Base-by-base conservation (phyloP, 2,797 vertebrate species). In the Diplodus puntazzo region DNA sequence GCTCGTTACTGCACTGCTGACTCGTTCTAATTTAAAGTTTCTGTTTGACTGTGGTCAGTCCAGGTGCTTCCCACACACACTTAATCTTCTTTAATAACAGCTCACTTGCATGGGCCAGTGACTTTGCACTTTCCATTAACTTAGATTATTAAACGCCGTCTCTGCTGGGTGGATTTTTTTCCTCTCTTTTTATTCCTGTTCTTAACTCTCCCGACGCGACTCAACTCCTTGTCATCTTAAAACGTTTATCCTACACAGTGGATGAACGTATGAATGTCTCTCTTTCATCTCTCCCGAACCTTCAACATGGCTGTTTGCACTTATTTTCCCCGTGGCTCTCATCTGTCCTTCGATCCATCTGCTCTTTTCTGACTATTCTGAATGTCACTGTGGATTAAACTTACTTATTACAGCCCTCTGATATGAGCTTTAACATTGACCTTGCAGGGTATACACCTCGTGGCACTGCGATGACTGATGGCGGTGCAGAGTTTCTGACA, bases 1-100 rank as follows among this genome's bases (percentile, higher is more conserved):
- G 11, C 57, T 60, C 27, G 3, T 53, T 74, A 45, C 30, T 25
- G 20, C 25, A 65, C 64, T 30, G 23, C 48, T 73, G 63, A 59
- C 59, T 61, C 25, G 63, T 58, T 50, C 48, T 61, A 61, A 62
- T 73, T 79, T 70, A 65, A 69, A 80, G 53, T 70, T 73, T 59
- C n/a, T 11, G 13, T 73, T 54, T 69, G 50, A 61, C 11, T 62
- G 65, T 12, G 48, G 8, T 12, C 11, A 0, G 46, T 57, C 20
- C 12, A 23, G 20, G 30, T 23, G 46, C 67, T 74, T 57, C 54
- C 43, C 58, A 12, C 6, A 49, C n/a, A 14, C 20, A 17, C 54
- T 46, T 71, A 52, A 34, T 61, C 76, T 77, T 57, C 6, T 23
- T 57, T 17, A 27, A 42, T 21, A 57, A 5, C 11, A 60, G 65